Evolutionary conservation across 2,797 vertebrate species (phyloP), one percentile per base, ranked within the genome.

Genomic region (Corythornis leucogaster): DNA sequence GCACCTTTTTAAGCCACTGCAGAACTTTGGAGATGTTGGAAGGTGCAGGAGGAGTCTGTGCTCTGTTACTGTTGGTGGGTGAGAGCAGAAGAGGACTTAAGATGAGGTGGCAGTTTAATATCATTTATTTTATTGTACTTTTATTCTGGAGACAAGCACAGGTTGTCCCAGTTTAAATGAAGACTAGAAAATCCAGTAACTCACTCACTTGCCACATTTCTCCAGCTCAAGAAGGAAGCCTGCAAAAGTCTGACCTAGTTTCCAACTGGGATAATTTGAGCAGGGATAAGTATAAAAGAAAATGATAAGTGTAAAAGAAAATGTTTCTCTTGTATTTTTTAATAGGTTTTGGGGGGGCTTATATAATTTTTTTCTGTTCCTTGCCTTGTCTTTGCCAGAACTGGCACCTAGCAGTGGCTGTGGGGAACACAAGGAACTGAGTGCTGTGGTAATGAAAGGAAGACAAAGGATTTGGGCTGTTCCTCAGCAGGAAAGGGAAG

Each of bases 171-270:
- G 55, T 53, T 93, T 31, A 91, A 55, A 30, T 20, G 21, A 38
- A 58, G 48, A 70, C 13, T 6, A n/a, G 78, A 76, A 88, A 84
- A 63, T 25, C 15, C 0, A 53, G 40, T 42, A 45, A 43, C 50
- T 86, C 20, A 7, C 58, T 51, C 5, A 58, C 54, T 66, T 43
- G 59, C 0, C 26, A 31, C 68, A 31, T 69, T 92, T 76, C 64
- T 88, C 50, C 68, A 87, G 80, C 59, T 40, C 26, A n/a, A 83
- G 63, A 78, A 62, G 74, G 79, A 92, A 90, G 54, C 31, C 70
- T 91, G 90, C 26, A 14, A 71, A 86, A 79, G 22, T 31, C 54
- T 94, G 89, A 63, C 90, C 92, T 81, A 71, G 63, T 96, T 95
- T 93, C 55, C 59, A 31, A 0, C 16, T 13, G 61, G 55, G 26